Percentiles rank a stretch among this genome's conserved stretches.
Conservation (phyloP, 2,797 vertebrate species). For the Hippopotamyrus pictus region DNA sequence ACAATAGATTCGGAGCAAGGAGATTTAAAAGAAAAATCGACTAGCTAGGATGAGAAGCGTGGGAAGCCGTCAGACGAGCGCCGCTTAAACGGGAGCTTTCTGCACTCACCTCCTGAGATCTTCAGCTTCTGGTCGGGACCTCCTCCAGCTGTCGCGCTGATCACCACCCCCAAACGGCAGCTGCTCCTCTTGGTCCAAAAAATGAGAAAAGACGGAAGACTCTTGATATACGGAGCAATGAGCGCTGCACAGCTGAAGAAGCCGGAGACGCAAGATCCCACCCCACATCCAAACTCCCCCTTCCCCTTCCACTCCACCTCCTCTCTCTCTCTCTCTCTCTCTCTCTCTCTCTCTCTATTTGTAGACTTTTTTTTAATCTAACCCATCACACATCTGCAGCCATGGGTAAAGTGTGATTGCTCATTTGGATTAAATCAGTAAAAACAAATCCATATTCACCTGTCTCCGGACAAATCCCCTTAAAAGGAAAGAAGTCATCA, state of each 20-base stretch:
- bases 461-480: background rate
- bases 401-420: background rate
- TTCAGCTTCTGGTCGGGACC: background rate
- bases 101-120: background rate
- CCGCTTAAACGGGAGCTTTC: background rate
- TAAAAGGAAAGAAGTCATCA: background rate
- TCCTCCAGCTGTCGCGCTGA: background rate
- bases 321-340: background rate
- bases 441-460: background rate
- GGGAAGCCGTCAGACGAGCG: background rate
- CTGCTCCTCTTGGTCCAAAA: conserved; percentile 24
- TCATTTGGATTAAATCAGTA: background rate
- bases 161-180: background rate
- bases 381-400: background rate
- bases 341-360: background rate
- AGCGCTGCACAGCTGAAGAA: background rate
- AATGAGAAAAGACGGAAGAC: conserved; percentile 48
- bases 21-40: background rate
- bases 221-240: conserved; percentile 16
- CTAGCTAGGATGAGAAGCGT: background rate
- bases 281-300: background rate
- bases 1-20: background rate
- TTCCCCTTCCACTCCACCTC: background rate
- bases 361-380: background rate
- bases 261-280: conserved; percentile 1